Percentiles rank a stretch among this genome's conserved stretches.
These are phyloP conservation scores for Sebastes hopkinsi DNA, from an alignment of 2,797 vertebrate genomes.

Conservation along the genomic window DNA sequence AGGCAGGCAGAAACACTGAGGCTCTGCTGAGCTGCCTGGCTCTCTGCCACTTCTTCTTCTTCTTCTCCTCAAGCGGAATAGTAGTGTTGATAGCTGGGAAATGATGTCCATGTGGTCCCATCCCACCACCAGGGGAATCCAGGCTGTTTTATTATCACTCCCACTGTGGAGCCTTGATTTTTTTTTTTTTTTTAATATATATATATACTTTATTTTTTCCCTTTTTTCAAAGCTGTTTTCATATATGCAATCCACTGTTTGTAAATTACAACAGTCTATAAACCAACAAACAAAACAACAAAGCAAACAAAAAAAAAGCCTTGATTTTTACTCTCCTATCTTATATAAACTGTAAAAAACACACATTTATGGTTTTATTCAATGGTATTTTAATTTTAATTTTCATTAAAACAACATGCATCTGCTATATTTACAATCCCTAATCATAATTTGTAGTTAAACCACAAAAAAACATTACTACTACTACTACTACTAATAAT, in stretches of 20 bases:
- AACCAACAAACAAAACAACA: no score
- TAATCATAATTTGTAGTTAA: not conserved
- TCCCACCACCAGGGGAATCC: not conserved
- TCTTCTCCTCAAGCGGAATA: constrained; percentile 33
- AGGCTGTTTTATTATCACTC: constrained; percentile 4
- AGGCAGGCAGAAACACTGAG: constrained; percentile 32
- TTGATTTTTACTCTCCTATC: not conserved
- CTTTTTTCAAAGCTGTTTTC: no score
- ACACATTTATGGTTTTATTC: not conserved
- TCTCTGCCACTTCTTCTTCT: constrained; percentile 49
- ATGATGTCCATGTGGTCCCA: constrained; percentile 75
- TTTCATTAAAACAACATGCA: rapidly evolving
- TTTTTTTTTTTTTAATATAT: not conserved
- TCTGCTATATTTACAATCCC: rapidly evolving
- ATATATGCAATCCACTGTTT: no score
- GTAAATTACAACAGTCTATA: no score
- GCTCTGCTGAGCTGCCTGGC: constrained; percentile 48
- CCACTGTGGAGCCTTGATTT: not conserved
- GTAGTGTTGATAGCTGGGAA: constrained; percentile 82
- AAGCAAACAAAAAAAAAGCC: no score
- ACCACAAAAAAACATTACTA: no score
- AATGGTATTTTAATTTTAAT: not conserved
- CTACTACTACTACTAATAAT: no score
- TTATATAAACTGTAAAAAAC: not conserved
- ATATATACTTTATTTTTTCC: no score